These are phyloP conservation scores for Pyrrhia umbra DNA, from an alignment of 2,888 invertebrate genomes.

Conservation along the genomic window DNA sequence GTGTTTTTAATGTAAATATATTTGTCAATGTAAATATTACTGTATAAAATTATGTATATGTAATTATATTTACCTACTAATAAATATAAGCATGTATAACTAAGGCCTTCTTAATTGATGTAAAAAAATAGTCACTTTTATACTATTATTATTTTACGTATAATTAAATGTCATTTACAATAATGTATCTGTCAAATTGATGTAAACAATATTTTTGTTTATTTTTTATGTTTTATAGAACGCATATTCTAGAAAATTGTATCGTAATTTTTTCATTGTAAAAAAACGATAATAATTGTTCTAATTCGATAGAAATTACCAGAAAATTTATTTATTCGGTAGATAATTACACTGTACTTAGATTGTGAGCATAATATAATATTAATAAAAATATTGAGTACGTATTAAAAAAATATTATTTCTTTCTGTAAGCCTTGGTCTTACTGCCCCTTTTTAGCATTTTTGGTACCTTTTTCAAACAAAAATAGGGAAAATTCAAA, in stretches of 20 bases:
- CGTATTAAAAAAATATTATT: constrained; percentile 59
- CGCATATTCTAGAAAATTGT: constrained; percentile 48
- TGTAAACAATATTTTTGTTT: constrained; percentile 36
- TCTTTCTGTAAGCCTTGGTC: background rate
- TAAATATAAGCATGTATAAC: constrained; percentile 49
- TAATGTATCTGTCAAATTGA: constrained; percentile 43
- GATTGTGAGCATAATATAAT: constrained; percentile 86
- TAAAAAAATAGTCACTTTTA: constrained; percentile 63
- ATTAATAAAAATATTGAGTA: constrained; percentile 84
- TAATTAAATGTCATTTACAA: constrained; percentile 44
- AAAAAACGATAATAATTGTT: constrained; percentile 70
- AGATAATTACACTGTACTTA: constrained; percentile 86
- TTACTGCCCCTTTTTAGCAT: background rate
- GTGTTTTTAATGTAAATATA: constrained; percentile 75
- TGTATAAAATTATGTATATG: constrained; percentile 73
- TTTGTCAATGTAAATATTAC: constrained; percentile 74
- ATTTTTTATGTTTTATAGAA: constrained; percentile 29
- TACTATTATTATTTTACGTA: constrained; percentile 60
- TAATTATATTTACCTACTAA: constrained; percentile 62
- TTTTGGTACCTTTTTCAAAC: too few relatives aligned
- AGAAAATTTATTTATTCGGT: constrained; percentile 85
- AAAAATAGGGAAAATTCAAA: too few relatives aligned
- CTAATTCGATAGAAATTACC: constrained; percentile 78
- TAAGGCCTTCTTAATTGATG: constrained; percentile 57
- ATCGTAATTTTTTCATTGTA: constrained; percentile 55